These are phyloP conservation scores for Amblyjoppa fuscipennis DNA, from an alignment of 2,888 invertebrate genomes.

Conservation along the genomic window DNA sequence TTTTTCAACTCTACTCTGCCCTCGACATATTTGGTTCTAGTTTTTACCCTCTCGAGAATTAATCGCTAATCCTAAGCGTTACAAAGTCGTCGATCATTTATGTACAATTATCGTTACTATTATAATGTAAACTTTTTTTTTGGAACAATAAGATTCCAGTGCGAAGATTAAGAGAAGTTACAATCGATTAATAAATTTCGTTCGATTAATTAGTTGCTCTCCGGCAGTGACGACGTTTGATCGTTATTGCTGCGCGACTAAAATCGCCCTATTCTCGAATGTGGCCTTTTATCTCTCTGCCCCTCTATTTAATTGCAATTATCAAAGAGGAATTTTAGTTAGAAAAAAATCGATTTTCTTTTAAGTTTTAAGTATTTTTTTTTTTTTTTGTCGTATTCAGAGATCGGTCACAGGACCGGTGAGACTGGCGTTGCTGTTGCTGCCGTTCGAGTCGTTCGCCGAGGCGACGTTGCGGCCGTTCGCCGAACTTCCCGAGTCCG, in stretches of 20 bases:
- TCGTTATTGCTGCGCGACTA: slow-evolving; percentile 45
- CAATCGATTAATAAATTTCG: background rate
- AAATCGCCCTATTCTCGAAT: background rate
- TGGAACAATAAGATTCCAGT: slow-evolving; percentile 40
- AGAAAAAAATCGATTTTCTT: background rate
- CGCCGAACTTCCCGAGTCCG: slow-evolving; percentile 49
- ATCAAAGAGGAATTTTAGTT: background rate
- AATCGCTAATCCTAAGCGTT: slow-evolving; percentile 20
- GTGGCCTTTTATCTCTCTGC: background rate
- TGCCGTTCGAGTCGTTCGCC: slow-evolving; percentile 56
- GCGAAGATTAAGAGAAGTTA: slow-evolving; percentile 11
- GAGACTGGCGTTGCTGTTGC: slow-evolving; percentile 72
- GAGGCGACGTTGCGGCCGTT: slow-evolving; percentile 38
- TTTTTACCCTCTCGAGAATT: slow-evolving; percentile 46
- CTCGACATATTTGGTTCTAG: slow-evolving; percentile 48
- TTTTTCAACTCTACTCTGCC: background rate
- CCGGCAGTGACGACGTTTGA: slow-evolving; percentile 45
- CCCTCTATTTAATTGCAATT: background rate
- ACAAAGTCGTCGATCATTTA: slow-evolving; percentile 23
- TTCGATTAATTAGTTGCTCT: background rate
- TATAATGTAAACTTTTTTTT: background rate
- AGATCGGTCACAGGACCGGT: slow-evolving; percentile 81
- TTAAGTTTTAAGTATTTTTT: background rate
- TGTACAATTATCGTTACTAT: slow-evolving; percentile 39
- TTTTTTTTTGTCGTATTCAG: slow-evolving; percentile 54